Base-by-base conservation (phyloP, 2,888 invertebrate genomes). In the Cataglyphis rosenhaueri region DNA sequence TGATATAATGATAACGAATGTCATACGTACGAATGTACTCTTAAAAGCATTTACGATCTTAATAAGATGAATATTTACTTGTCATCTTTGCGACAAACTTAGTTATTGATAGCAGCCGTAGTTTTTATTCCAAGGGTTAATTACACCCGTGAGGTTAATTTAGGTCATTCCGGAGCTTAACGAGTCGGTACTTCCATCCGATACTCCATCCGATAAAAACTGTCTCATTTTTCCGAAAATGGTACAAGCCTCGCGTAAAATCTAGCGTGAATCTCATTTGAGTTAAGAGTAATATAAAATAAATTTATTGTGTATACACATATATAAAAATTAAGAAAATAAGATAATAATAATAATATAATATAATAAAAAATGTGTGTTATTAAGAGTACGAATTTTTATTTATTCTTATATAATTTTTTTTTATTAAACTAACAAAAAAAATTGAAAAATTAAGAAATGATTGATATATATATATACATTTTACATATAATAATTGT, bases 161-260 rank as follows among this genome's bases (percentile, higher is more conserved):
- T 79, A 59, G 35, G 44, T 59, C 35, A 79, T 79, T 79, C 70
- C 78, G 59, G 35, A 44, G 70, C 78, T 79, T 79, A 79, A 79
- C 78, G 70, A 70, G 78, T 79, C 35, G 10, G 70, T 61, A 18
- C 57, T 29, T 38, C 3, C 35, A 55, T 35, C 70, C 44, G 78
- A 70, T 68, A 61, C 38, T 38, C 6, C 35, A 55, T 44, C 59
- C 44, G 78, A 70, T 68, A 61, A 79, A 79, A 79, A 59, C n/a
- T 10, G 6, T 9, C 18, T 18, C 9, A 59, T 59, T 70, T 65
- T 68, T 66, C 32, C 29, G 21, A 76, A 62, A 41, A 15, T 8
- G 32, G 10, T 41, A 57, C 18, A 38, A 65, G 10, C 32, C 5
- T 52, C 10, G n/a, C 12, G 15, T 21, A 32, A 44, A 21, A 48